A percentile compares a stretch with the other conserved stretches of the same genome.
phyloP scores from a whole-genome alignment of 2,888 invertebrate species.

The Synanthedon tipuliformis region DNA sequence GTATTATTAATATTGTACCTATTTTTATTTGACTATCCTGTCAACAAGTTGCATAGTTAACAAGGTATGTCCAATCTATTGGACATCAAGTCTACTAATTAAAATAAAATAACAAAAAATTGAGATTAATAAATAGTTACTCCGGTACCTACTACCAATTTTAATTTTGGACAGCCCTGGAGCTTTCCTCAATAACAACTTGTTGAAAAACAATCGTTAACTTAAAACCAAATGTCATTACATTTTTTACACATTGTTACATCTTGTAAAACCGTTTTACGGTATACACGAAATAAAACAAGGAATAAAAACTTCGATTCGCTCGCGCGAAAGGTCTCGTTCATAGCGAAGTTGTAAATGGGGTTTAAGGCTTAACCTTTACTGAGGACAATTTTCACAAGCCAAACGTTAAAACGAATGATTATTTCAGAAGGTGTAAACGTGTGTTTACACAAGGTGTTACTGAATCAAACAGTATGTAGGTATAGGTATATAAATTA shows the following conservation, averaged over 20 bases:
- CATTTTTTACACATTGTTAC: background rate
- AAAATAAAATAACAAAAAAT: too few relatives aligned
- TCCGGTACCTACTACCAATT: too few relatives aligned
- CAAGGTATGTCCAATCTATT: too few relatives aligned
- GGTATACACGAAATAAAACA: slow-evolving; percentile 29
- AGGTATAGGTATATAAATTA: too few relatives aligned
- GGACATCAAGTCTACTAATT: too few relatives aligned
- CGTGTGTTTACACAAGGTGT: too few relatives aligned
- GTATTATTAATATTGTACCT: too few relatives aligned
- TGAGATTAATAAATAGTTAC: too few relatives aligned
- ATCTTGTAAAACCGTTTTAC: slow-evolving; percentile 6
- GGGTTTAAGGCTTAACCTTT: slow-evolving; percentile 49
- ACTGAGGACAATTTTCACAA: slow-evolving; percentile 46
- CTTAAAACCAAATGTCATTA: background rate
- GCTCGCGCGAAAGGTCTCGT: slow-evolving; percentile 39
- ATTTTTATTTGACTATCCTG: too few relatives aligned
- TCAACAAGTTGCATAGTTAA: too few relatives aligned
- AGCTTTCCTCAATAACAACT: background rate
- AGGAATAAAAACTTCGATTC: slow-evolving; percentile 55
- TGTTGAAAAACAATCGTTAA: background rate
- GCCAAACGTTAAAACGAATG: slow-evolving; percentile 20
- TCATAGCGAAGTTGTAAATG: slow-evolving; percentile 49
- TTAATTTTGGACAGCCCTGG: too few relatives aligned
- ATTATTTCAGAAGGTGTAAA: slow-evolving; percentile 30
- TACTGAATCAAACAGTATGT: too few relatives aligned